Conservation (phyloP, 2,888 invertebrate species). For the Latrodectus elegans region DNA sequence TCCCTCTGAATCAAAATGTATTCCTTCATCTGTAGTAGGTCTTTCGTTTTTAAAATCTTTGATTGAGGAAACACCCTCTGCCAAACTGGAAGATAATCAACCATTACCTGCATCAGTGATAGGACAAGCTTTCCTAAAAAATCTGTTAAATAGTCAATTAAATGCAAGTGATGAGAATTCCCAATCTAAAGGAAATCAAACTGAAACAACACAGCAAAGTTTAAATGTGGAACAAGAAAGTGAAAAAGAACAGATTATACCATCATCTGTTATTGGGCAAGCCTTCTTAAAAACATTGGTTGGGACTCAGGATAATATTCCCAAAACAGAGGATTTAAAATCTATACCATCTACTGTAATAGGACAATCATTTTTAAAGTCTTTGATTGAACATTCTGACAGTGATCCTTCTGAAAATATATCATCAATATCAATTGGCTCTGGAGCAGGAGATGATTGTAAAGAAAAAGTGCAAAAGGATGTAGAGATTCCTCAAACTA, state of each 20-base stretch:
- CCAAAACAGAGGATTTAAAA: slow-evolving; percentile 6
- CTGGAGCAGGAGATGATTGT: not conserved
- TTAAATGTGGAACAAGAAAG: not conserved
- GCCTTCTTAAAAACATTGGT: slow-evolving; percentile 40
- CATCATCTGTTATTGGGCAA: slow-evolving; percentile 44
- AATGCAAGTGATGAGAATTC: not conserved
- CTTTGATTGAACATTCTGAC: slow-evolving; percentile 8
- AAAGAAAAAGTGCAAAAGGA: not conserved
- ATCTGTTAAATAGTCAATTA: not conserved
- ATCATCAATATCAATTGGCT: too few species aligned
- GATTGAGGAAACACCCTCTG: not conserved
- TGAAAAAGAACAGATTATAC: slow-evolving; percentile 15
- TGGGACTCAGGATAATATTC: not conserved
- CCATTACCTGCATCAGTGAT: slow-evolving; percentile 35
- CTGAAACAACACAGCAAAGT: too few species aligned
- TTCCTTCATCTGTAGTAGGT: slow-evolving; percentile 49
- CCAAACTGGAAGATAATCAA: not conserved
- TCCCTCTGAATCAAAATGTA: not conserved
- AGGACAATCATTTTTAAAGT: slow-evolving; percentile 61
- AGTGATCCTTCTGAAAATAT: too few species aligned
- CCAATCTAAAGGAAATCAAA: not conserved
- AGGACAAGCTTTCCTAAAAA: slow-evolving; percentile 32
- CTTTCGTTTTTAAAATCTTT: slow-evolving; percentile 39
- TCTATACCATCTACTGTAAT: slow-evolving; percentile 43
- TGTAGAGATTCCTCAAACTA: slow-evolving; percentile 5